phyloP scores from a whole-genome alignment of 2,797 vertebrate species.

The Halcyon badia region DNA sequence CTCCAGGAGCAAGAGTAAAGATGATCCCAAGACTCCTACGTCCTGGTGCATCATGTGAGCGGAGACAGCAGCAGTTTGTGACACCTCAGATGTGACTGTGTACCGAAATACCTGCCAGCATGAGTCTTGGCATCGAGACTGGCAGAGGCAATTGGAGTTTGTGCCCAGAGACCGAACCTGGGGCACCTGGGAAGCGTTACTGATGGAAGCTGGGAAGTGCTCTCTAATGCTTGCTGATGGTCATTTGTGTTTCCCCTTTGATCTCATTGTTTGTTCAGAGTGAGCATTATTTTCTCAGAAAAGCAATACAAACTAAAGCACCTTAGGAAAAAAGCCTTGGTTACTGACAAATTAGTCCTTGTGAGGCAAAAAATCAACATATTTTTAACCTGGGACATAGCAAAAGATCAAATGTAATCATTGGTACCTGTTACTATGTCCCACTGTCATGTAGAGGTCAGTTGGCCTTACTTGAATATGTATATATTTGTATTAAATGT shows the following conservation, averaged over 20 bases:
- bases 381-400: not conserved
- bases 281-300: not conserved
- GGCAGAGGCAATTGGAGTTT: not conserved
- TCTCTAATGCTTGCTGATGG: not conserved
- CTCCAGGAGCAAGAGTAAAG: not conserved
- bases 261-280: not conserved
- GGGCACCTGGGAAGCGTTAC: not conserved
- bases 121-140: not conserved
- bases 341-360: not conserved
- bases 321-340: not conserved
- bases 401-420: not conserved
- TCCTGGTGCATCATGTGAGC: not conserved
- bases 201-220: not conserved
- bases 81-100: fast-evolving
- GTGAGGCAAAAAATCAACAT: not conserved
- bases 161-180: not conserved
- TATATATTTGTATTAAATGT: not conserved
- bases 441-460: not conserved
- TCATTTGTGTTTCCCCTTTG: not conserved
- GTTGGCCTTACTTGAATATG: not conserved
- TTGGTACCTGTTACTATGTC: not conserved
- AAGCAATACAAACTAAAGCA: not conserved
- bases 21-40: not conserved
- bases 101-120: not conserved
- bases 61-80: not conserved